Evolutionary conservation across 2,797 vertebrate species (phyloP).

Genomic region (Florisuga fusca): DNA sequence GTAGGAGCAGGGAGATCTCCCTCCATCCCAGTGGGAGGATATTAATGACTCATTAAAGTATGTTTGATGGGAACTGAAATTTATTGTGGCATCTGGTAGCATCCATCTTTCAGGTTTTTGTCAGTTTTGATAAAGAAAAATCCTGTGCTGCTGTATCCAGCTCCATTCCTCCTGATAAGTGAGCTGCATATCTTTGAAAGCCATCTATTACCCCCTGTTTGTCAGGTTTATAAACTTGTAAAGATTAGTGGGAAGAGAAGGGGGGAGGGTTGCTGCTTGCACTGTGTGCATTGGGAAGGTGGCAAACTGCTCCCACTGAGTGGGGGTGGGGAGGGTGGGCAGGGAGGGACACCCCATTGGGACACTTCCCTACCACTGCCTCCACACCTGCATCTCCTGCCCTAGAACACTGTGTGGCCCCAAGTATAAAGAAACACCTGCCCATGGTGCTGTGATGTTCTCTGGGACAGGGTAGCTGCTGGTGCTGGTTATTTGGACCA

Average conservation of each 20-base stretch:
- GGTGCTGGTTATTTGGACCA: not conserved
- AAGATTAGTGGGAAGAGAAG: not conserved
- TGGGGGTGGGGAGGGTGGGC: rapidly evolving
- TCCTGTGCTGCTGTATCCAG: not conserved
- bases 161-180: conserved; percentile 27
- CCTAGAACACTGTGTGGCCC: rapidly evolving
- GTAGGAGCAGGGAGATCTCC: not conserved
- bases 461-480: not conserved
- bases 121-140: conserved; percentile 59
- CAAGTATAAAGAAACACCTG: rapidly evolving
- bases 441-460: rapidly evolving
- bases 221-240: conserved; percentile 44
- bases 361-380: not conserved
- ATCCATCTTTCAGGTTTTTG: not conserved
- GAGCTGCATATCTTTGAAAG: conserved; percentile 43
- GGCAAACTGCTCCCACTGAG: not conserved
- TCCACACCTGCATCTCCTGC: not conserved
- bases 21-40: not conserved
- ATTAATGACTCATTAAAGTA: not conserved
- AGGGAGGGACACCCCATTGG: rapidly evolving
- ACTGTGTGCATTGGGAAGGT: not conserved
- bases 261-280: not conserved
- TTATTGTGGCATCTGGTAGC: conserved; percentile 24
- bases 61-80: conserved; percentile 31
- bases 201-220: conserved; percentile 31